Evolutionary conservation across 2,888 invertebrate genomes (phyloP), one percentile per base, ranked within the genome.

Genomic region (Pollenia amentaria): DNA sequence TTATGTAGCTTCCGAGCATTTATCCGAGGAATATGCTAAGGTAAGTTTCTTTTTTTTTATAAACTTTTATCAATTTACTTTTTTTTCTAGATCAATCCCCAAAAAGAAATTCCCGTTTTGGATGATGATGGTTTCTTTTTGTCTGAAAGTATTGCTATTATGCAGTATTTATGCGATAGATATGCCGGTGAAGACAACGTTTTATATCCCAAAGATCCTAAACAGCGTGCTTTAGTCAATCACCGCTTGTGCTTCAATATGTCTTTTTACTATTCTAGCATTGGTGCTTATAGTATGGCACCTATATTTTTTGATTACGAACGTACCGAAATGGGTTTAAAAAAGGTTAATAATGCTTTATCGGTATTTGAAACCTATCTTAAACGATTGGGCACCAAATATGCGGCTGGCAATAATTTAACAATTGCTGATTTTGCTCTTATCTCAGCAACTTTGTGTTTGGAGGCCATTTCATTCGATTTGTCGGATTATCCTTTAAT

Each of bases 241-340:
- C 97, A 97, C 89, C 95, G 97, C 7, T 93, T 97, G 53, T 96
- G 96, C 90, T 97, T 97, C 92, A 97, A 97, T 91, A 94, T 97
- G 91, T 95, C 95, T 1, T 96, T 96, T 69, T 97, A 96, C 92
- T 97, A 97, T 92, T 95, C 95, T 42, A 95, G 95, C 89, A 95
- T 97, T 89, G 90, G 91, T 53, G 91, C 91, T 2, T 92, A 93
- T 57, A 90, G 90, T 51, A 94, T 97, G 95, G 95, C 95, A 0
- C 97, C 97, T 21, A 96, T 97, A 90, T 97, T 96, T 92, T 97
- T 96, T 89, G 96, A 96, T 90, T 97, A 97, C 90, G 93, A 95
- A 90, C 94, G 96, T 79, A 95, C 96, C 0, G 95, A 96, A 0
- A 92, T 95, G 76, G 95, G 95, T 1, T 90, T 96, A 87, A 97